Base-by-base conservation (phyloP, 2,113 vertebrate genomes). In the Pterocles burchelli region DNA sequence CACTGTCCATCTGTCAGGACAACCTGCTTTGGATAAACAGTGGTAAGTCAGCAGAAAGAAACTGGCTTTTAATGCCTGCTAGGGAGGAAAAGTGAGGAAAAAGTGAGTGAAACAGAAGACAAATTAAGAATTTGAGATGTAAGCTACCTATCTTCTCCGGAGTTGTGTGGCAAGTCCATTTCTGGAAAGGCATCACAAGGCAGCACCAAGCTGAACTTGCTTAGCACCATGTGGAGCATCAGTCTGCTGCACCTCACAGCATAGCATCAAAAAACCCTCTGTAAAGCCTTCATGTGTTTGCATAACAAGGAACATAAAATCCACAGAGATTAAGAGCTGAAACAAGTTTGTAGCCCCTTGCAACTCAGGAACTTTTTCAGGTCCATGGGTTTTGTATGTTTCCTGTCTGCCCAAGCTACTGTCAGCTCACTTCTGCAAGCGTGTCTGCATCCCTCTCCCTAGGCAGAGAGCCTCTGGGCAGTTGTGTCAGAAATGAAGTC, bases 241-340 rank as follows among this genome's bases (percentile, higher is more conserved):
- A 29, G 17, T 7, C 10, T 43, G 6, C 45, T 63, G 45, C 26
- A 22, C 33, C 21, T 33, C 34, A 26, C 4, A 73, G 55, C 29
- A 26, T 20, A 79, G 25, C 19, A 16, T 10, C 21, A 15, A 1
- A n/a, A 9, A 6, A n/a, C 3, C 7, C 16, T 48, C 3, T 13
- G 25, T 1, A 0, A 11, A 58, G 33, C 11, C 52, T 4, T 34
- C 18, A 5, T 9, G 21, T 29, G 20, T 2, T 14, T 18, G 43
- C 25, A 16, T 10, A 67, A 15, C 36, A 24, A 65, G 25, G 14
- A 89, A 19, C 13, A 57, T 3, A 13, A 76, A 22, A 14, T 48
- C 31, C 9, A 38, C 13, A 21, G 51, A 34, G 5, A 8, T 0
- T 61, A 48, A 52, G 68, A 34, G 9, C 9, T 74, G 67, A 45